Evolutionary conservation across 2,888 invertebrate genomes (phyloP), one percentile per base, ranked within the genome.

Genomic region (Peribatodes rhomboidaria): DNA sequence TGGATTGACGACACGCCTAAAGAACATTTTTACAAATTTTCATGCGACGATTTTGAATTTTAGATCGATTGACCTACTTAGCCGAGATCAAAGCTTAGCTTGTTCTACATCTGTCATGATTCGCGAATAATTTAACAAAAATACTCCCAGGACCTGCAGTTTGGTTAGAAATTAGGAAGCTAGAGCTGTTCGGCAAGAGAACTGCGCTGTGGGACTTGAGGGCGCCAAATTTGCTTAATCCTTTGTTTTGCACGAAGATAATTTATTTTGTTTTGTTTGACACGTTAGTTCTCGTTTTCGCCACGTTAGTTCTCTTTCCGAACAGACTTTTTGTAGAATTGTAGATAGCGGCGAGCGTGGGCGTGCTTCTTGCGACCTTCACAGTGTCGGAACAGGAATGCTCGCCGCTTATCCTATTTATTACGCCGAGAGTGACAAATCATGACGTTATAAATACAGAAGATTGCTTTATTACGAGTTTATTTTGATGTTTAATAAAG

Each of bases 301-400:
- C n/a, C n/a, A n/a, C n/a, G n/a, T n/a, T n/a, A n/a, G n/a, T n/a
- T n/a, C n/a, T n/a, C n/a, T n/a, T n/a, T n/a, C n/a, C n/a, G n/a
- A n/a, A n/a, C n/a, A n/a, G n/a, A n/a, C n/a, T n/a, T n/a, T n/a
- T n/a, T n/a, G n/a, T n/a, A n/a, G n/a, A n/a, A n/a, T n/a, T 80
- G 80, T 79, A 84, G 83, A 84, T 82, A 84, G 84, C 63, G 56
- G 56, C 20, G 13, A 2, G 50, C 35, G 90, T 88, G 82, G 88
- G 89, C 76, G 88, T 73, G 60, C 69, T 72, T 49, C 42, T 11
- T 8, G 46, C 69, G 80, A 84, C 90, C 89, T 89, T 90, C 88
- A 71, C 72, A 68, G 68, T 78, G 76, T 79, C 77, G 74, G 79
- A 74, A 79, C 80, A 81, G 81, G 84, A 86, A 87, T 87, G 86